phyloP scores from a whole-genome alignment of 2,888 invertebrate species.

The Dynastes grantii region DNA sequence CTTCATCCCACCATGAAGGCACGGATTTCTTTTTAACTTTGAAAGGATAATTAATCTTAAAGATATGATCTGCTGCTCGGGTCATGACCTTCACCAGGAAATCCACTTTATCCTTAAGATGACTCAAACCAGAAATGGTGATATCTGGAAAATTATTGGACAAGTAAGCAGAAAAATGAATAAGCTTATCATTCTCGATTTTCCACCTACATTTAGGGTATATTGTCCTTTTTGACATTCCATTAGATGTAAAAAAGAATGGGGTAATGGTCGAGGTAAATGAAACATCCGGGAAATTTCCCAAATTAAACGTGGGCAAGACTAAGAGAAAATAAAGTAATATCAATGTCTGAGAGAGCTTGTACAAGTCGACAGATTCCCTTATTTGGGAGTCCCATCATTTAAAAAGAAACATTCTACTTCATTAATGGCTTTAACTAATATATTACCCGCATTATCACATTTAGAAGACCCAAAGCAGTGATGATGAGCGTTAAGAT shows the following conservation, averaged over 20 bases:
- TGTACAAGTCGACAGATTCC: not conserved
- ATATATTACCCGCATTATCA: constrained; percentile 27
- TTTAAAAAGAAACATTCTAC: constrained; percentile 4
- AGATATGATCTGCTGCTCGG: not conserved
- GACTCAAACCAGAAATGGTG: not conserved
- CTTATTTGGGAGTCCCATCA: not conserved
- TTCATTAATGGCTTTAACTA: constrained; percentile 1
- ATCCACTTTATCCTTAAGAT: constrained; percentile 10
- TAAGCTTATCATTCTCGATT: constrained; percentile 17
- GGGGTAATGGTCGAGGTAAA: constrained; percentile 1
- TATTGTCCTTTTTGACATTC: not conserved
- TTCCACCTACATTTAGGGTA: constrained; percentile 11
- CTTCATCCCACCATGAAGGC: constrained; percentile 32
- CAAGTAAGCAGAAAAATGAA: constrained; percentile 1
- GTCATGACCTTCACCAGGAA: not conserved
- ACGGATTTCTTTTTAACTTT: not conserved
- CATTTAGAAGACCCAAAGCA: constrained; percentile 10
- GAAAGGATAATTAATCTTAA: constrained; percentile 1
- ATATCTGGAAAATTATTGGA: not conserved
- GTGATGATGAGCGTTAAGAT: constrained; percentile 28
- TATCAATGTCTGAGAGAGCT: not conserved
- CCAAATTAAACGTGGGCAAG: too few species aligned
- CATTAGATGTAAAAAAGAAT: not conserved
- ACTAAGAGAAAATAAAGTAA: not conserved
- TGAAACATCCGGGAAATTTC: too few species aligned